These are phyloP conservation scores for Potamilus streckersoni DNA, from an alignment of 1,140 invertebrate genomes.

Conservation along the genomic window DNA sequence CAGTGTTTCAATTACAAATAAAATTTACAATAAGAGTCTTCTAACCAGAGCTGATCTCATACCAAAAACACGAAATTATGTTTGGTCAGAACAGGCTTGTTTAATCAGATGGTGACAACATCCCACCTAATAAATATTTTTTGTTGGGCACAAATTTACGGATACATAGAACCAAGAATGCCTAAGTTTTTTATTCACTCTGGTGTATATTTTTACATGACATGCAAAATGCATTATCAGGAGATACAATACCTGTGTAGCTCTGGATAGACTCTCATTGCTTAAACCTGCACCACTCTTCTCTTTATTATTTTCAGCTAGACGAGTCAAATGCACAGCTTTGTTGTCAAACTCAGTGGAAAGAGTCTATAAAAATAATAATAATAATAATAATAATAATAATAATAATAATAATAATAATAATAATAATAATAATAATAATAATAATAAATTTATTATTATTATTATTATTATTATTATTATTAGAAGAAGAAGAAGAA, in stretches of 20 bases:
- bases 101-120: background rate
- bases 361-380: constrained; percentile 33
- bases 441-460: no score
- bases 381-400: background rate
- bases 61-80: no score
- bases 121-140: background rate
- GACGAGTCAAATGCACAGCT: constrained; percentile 46
- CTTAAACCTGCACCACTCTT: constrained; percentile 11
- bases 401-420: no score
- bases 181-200: background rate
- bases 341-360: constrained; percentile 45
- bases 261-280: constrained; percentile 46
- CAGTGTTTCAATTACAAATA: no score
- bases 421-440: no score
- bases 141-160: background rate
- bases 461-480: no score
- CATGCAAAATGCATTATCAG: background rate
- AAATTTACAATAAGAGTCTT: no score
- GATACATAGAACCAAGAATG: background rate
- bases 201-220: background rate
- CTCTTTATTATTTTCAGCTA: constrained; percentile 27
- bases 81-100: no score
- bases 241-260: constrained; percentile 44
- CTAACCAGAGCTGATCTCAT: no score
- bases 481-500: no score